Base-by-base conservation (phyloP, 2,888 invertebrate genomes). In the Cheilosia vulpina region DNA sequence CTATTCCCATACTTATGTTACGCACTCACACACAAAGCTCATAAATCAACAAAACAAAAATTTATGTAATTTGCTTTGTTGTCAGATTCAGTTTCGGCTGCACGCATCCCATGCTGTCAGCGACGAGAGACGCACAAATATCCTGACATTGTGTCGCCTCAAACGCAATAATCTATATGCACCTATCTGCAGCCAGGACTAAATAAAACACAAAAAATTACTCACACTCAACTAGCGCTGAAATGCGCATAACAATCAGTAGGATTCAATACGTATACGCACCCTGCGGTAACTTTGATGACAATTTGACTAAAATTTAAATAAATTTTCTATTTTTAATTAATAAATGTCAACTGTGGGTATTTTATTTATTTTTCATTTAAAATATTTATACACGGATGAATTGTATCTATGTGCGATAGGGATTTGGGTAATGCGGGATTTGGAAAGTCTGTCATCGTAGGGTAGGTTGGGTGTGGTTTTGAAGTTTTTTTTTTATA, bases 281-380 rank as follows among this genome's bases (percentile, higher is more conserved):
- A 72, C 77, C 85, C 85, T 85, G 76, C 81, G 80, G 85, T 87
- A 77, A 81, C 73, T 83, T 87, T 87, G 88, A 83, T 90, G 90
- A 90, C 89, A 90, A 90, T 90, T 90, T 90, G 90, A 90, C 91
- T 90, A 90, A 90, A 90, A 90, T 90, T 90, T 90, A 90, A 90
- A 90, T 90, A 90, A 89, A 90, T 90, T 90, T 88, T 87, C 84
- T 87, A 87, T 88, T 90, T 90, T 90, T 90, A 90, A 90, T 90
- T 90, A 90, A 90, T 90, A 90, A 90, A 89, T 89, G 90, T 90
- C 91, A 90, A 90, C 88, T 88, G 88, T 88, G 82, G 87, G 88
- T 87, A 81, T 87, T 87, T 88, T 88, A 83, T 87, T 87, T 89
- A 89, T 90, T 90, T 89, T 90, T 90, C 89, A 75, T 83, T 80